Evolutionary conservation across 2,797 vertebrate species (phyloP).

Genomic region (Xyrichtys novacula): DNA sequence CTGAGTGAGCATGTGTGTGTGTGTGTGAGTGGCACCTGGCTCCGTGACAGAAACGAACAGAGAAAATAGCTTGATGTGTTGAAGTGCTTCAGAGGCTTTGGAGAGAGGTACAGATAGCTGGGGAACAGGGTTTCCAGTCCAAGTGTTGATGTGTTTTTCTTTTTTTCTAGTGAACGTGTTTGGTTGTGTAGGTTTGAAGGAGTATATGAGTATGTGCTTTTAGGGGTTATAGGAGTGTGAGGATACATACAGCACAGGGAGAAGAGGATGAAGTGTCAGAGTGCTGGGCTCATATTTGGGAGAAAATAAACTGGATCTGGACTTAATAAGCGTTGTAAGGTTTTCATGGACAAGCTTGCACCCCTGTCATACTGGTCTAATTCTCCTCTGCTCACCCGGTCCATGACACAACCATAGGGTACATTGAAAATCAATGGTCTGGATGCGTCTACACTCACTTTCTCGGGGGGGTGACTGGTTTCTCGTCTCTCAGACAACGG

Average conservation of each 20-base stretch:
- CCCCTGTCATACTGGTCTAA: slow-evolving; percentile 40
- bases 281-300: slow-evolving; percentile 23
- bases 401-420: slow-evolving; percentile 63
- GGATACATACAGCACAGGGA: slow-evolving; percentile 34
- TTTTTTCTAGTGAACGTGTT: slow-evolving; percentile 23
- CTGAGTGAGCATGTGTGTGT: slow-evolving; percentile 32
- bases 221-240: slow-evolving; percentile 35
- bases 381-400: slow-evolving; percentile 47
- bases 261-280: slow-evolving; percentile 25
- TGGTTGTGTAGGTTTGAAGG: slow-evolving; percentile 25
- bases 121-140: slow-evolving; percentile 42
- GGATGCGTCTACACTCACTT: slow-evolving; percentile 55
- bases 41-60: slow-evolving; percentile 43
- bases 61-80: slow-evolving; percentile 36
- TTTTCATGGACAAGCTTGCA: slow-evolving; percentile 17
- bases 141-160: slow-evolving; percentile 36
- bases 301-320: slow-evolving; percentile 22
- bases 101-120: slow-evolving; percentile 21
- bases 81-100: slow-evolving; percentile 38
- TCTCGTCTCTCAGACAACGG: slow-evolving; percentile 49
- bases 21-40: slow-evolving; percentile 61
- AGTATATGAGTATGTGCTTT: slow-evolving; percentile 32
- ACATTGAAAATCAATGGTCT: slow-evolving; percentile 78
- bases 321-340: slow-evolving; percentile 43
- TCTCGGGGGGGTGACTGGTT: slow-evolving; percentile 39